A percentile compares a stretch with the other conserved stretches of the same genome.
These are phyloP conservation scores for Sebastes cheni DNA, from an alignment of 2,797 vertebrate genomes.

Conservation along the genomic window DNA sequence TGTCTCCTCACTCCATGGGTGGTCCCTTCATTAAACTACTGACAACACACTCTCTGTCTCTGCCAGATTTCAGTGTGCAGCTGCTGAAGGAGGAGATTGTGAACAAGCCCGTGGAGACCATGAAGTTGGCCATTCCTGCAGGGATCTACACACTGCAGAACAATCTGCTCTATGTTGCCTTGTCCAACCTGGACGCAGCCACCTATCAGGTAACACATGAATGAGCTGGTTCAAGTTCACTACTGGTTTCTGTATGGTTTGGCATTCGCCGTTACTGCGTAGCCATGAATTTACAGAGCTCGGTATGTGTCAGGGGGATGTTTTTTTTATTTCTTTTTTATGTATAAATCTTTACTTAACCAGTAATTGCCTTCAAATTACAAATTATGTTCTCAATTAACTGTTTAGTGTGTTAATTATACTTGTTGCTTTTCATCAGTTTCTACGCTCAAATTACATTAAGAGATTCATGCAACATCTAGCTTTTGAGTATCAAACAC, in stretches of 20 bases:
- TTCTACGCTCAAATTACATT: neutral
- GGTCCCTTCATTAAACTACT: neutral
- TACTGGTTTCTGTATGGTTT: neutral
- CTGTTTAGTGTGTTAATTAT: neutral
- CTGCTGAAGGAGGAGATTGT: slow-evolving; percentile 92
- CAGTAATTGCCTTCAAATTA: too few species aligned
- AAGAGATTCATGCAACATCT: neutral
- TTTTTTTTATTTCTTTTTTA: neutral
- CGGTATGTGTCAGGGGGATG: neutral
- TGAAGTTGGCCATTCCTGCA: slow-evolving; percentile 95
- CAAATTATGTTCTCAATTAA: neutral
- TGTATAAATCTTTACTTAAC: neutral
- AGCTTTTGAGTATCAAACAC: neutral
- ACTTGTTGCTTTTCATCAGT: neutral
- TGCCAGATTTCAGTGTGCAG: slow-evolving; percentile 86
- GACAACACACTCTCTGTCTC: slow-evolving; percentile 26
- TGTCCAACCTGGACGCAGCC: slow-evolving; percentile 97
- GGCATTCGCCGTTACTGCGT: neutral
- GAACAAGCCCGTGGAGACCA: slow-evolving; percentile 90
- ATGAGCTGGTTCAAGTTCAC: slow-evolving; percentile 2
- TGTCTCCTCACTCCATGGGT: neutral
- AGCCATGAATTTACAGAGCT: neutral
- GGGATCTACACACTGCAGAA: slow-evolving; percentile 98
- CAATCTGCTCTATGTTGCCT: slow-evolving; percentile 95
- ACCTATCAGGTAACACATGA: slow-evolving; percentile 91